Evolutionary conservation across 35 echinoderm and acorn worm genomes (phyloP), one percentile per base, ranked within the genome.

Genomic region (Hemicentrotus pulcherrimus): DNA sequence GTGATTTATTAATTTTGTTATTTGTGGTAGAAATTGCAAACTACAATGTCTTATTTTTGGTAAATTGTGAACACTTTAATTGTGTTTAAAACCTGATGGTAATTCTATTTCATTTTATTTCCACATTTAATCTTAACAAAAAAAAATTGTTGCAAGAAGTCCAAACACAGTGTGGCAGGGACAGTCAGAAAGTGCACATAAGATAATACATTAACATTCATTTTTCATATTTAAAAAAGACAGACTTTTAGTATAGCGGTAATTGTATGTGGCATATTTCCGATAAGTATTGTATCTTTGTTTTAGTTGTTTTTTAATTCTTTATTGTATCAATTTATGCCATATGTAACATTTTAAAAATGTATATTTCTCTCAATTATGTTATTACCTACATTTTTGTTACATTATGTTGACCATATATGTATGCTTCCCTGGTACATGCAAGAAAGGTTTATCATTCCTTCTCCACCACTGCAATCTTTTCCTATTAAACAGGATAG

Each of bases 401-500:
- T 86, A 31, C 31, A 22, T 92, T 24, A 28, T 22, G 30, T 31
- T 86, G 22, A 14, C 16, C 30, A 19, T 41, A 19, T 41, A 94
- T 96, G 32, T 45, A 16, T 48, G 91, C 24, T 85, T n/a, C 19
- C 14, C 31, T 95, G 46, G 28, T 12, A 46, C 24, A 31, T 46
- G n/a, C 5, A 45, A 32, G 14, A 31, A 31, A 31, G 33, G 7
- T 85, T 48, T 32, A 47, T 88, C 32, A 9, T 86, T 10, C 28
- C 1, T 48, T 52, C 46, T 86, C 14, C 46, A 52, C 86, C 0
- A 18, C 11, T 32, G 55, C 6, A 93, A 46, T 31, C 41, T 96
- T 96, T 48, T 19, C 2, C 52, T 11, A 2, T 22, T 19, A 19
- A 70, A 78, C 47, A 99, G 98, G 97, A 99, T 33, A 97, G 98